Evolutionary conservation across 2,113 vertebrate species (phyloP).

Genomic region (Austrofundulus limnaeus): DNA sequence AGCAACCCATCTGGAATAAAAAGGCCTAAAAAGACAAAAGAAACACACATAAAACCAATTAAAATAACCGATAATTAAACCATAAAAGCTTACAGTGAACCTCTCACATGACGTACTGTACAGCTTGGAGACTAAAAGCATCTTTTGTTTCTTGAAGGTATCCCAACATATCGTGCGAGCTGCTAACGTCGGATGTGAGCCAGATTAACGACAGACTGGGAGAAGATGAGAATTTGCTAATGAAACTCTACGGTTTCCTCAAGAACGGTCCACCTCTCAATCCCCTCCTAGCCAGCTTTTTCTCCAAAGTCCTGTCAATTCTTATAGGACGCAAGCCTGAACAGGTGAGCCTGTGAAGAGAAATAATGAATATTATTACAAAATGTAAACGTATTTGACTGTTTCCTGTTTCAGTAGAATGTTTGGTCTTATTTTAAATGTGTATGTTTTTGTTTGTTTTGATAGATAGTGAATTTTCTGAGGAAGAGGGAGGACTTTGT

Average conservation of each 20-base stretch:
- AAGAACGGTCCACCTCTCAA: constrained; percentile 93
- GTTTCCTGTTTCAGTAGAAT: not conserved
- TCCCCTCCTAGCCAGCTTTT: constrained; percentile 96
- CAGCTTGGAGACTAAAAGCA: not conserved
- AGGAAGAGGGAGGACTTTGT: constrained; percentile 95
- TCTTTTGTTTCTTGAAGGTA: constrained; percentile 78
- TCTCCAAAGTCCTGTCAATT: constrained; percentile 98
- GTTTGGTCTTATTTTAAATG: not conserved
- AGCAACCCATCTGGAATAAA: no score
- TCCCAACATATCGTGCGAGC: constrained; percentile 97
- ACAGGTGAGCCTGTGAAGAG: constrained; percentile 80
- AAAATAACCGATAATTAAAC: no score
- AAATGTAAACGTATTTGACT: no score
- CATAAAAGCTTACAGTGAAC: no score
- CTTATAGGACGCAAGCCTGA: constrained; percentile 98
- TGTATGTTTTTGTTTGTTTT: constrained; percentile 11
- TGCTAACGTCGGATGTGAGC: constrained; percentile 95
- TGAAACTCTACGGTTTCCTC: constrained; percentile 93
- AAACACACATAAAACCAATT: no score
- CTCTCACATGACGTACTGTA: no score
- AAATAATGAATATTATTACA: not conserved
- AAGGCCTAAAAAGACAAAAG: no score
- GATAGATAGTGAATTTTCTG: constrained; percentile 94
- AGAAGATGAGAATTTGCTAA: constrained; percentile 92
- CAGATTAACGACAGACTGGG: constrained; percentile 96